These are phyloP conservation scores for Perognathus longimembris DNA, from an alignment of 2,113 vertebrate species.

Conservation along the genomic window DNA sequence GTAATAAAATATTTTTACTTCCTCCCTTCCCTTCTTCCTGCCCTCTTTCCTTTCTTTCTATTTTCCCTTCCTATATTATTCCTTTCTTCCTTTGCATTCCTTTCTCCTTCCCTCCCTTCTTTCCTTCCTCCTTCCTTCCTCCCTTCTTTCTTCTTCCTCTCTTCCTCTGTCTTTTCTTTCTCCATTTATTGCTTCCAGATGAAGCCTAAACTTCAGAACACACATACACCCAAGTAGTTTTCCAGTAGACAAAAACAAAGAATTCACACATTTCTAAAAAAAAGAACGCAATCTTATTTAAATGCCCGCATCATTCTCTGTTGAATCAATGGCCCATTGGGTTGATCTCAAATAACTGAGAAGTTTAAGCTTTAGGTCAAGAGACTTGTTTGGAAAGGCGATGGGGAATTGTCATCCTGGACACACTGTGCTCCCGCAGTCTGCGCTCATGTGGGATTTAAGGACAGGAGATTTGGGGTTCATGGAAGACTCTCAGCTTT, in stretches of 20 bases:
- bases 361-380: not conserved
- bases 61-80: no score
- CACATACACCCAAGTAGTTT: not conserved
- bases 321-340: not conserved
- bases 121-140: not conserved
- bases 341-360: constrained; percentile 18
- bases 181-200: constrained; percentile 1
- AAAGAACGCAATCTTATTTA: not conserved
- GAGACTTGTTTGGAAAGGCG: not conserved
- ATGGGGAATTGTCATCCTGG: not conserved
- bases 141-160: not conserved
- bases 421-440: no score
- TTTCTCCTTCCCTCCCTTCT: no score
- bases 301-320: not conserved
- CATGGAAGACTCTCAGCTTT: constrained; percentile 19
- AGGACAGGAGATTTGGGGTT: not conserved
- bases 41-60: not conserved
- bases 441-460: not conserved
- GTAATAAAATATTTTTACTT: not conserved
- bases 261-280: constrained; percentile 10
- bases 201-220: not conserved
- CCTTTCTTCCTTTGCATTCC: no score
- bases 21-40: not conserved
- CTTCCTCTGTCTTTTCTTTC: not conserved
- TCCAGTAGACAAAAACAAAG: not conserved